Evolutionary conservation across 1,140 invertebrate species (phyloP).

Genomic region (Piezodorus guildinii): DNA sequence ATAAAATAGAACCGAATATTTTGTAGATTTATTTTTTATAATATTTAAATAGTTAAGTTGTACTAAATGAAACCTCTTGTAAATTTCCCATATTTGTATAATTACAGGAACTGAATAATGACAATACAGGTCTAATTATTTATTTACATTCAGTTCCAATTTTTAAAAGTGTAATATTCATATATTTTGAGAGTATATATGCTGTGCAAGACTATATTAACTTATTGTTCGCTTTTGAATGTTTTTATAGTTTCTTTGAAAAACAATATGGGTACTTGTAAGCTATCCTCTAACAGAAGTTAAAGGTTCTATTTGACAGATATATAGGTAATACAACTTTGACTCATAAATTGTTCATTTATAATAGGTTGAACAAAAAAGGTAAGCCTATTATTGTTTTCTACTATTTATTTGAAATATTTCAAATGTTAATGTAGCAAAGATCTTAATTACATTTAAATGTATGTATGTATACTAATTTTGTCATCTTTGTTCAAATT

Average conservation of each 20-base stretch:
- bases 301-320: too few relatives aligned
- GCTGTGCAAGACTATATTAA: constrained; percentile 3
- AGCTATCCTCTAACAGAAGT: too few relatives aligned
- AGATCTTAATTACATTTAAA: too few relatives aligned
- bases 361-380: too few relatives aligned
- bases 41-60: neutral
- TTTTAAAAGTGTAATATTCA: neutral
- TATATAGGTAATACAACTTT: too few relatives aligned
- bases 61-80: neutral
- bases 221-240: neutral
- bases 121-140: constrained; percentile 11
- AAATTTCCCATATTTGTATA: neutral
- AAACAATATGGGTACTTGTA: too few relatives aligned
- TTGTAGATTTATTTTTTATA: constrained; percentile 10
- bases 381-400: too few relatives aligned
- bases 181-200: neutral
- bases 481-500: too few relatives aligned
- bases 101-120: constrained; percentile 11
- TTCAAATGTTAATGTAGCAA: too few relatives aligned
- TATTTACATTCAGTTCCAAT: constrained; percentile 1
- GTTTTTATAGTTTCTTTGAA: neutral
- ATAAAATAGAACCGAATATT: constrained; percentile 1
- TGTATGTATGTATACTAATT: too few relatives aligned
- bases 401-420: too few relatives aligned
- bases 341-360: too few relatives aligned